These are phyloP conservation scores for Allolobophora icterica DNA, from an alignment of 2,888 invertebrate species.

Conservation along the genomic window DNA sequence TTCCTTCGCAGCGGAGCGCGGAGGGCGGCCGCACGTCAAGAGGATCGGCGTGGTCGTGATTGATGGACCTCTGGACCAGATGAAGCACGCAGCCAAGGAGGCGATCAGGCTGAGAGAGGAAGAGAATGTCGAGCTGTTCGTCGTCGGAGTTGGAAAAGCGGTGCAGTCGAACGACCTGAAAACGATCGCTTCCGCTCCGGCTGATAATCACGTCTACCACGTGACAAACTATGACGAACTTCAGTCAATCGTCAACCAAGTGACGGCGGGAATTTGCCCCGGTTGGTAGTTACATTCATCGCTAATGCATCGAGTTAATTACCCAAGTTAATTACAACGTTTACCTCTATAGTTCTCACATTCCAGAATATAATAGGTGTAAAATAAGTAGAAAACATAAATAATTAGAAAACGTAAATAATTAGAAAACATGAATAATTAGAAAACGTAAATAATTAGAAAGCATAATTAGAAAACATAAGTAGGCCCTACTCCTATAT, in stretches of 20 bases:
- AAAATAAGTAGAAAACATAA: too few relatives aligned
- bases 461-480: too few relatives aligned
- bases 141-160: constrained; percentile 41
- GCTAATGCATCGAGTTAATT: too few relatives aligned
- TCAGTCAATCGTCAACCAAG: constrained; percentile 47
- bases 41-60: background rate
- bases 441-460: too few relatives aligned
- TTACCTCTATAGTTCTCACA: too few relatives aligned
- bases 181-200: constrained; percentile 9
- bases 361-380: too few relatives aligned
- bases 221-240: constrained; percentile 53
- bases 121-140: constrained; percentile 38
- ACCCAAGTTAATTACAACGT: too few relatives aligned
- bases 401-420: too few relatives aligned
- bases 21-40: background rate
- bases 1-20: background rate
- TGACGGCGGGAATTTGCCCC: constrained; percentile 47
- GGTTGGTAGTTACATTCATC: constrained; percentile 32
- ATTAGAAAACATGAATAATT: too few relatives aligned
- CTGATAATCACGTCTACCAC: constrained; percentile 38
- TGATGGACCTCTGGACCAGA: constrained; percentile 39
- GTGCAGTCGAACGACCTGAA: constrained; percentile 19
- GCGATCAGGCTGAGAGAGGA: constrained; percentile 31
- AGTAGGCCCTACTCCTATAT: too few relatives aligned
- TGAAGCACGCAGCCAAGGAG: constrained; percentile 39